Base-by-base conservation (phyloP, 2,113 vertebrate genomes). In the Dromaius novaehollandiae region DNA sequence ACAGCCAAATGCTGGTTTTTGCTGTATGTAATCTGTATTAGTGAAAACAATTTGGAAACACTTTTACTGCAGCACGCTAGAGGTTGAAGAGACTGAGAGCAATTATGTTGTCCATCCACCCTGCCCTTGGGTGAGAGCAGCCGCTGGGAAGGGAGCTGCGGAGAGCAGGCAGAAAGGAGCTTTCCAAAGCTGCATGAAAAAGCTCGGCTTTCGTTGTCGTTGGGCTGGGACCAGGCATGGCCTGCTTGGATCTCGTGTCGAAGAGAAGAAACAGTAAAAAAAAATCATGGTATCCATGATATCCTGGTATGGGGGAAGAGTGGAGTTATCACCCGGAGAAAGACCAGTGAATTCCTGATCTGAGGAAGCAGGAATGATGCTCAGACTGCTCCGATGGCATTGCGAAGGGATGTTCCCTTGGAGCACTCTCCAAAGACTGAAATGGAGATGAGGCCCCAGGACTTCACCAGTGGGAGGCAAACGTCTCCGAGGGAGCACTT, bases 21-120 rank as follows among this genome's bases (percentile, higher is more conserved):
- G 30, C 66, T 69, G 66, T 16, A 5, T 13, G 20, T 46, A 15
- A 34, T 24, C 32, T 34, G 0, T 38, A 13, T 6, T 42, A 17
- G 25, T 70, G 68, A 56, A 83, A 75, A 1, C 26, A 55, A 48
- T 26, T 24, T 53, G 61, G 50, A 58, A 66, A 25, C 28, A 19
- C 7, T 46, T 88, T 82, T 56, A 11, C 55, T 86, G 86, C 36
- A 42, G 42, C 36, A 38, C 19, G 36, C 10, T 55, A 42, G 68
- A 78, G 26, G 18, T 7, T 86, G 77, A 50, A 32, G 76, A 56
- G 76, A 34, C 25, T n/a, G 28, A 40, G 60, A 71, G 55, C 40
- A 18, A 2, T 84, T 53, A 30, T 0, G 0, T 21, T 9, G 36
- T 20, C 15, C 44, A 1, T 68, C 70, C 42, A 51, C 24, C n/a